Evolutionary conservation across 2,797 vertebrate species (phyloP).

Genomic region (Austrolebias charrua): DNA sequence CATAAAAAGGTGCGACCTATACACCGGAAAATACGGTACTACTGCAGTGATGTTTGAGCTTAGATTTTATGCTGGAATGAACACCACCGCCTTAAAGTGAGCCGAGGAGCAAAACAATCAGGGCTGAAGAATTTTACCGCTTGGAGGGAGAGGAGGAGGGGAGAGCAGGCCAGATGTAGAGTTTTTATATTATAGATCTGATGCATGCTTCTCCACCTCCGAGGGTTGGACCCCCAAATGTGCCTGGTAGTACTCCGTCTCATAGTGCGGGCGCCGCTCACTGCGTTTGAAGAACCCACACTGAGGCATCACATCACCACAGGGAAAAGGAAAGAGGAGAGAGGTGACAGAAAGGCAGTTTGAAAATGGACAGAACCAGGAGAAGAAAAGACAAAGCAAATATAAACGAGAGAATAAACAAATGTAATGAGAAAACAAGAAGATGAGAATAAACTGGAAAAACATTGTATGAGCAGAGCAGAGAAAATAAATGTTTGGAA

Average conservation of each 20-base stretch:
- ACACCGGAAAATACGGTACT: too few relatives aligned
- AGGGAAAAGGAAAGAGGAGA: constrained; percentile 11
- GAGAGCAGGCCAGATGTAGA: constrained; percentile 72
- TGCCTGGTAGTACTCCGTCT: constrained; percentile 88
- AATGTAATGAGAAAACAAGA: constrained; percentile 33
- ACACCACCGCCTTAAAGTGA: constrained; percentile 47
- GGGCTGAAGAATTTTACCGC: constrained; percentile 69
- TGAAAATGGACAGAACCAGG: constrained; percentile 13
- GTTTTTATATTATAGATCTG: constrained; percentile 74
- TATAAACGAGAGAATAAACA: not conserved
- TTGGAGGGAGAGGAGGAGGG: constrained; percentile 68
- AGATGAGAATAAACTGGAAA: constrained; percentile 38
- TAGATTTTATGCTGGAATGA: constrained; percentile 33
- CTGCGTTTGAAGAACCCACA: constrained; percentile 92
- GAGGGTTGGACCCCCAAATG: constrained; percentile 89
- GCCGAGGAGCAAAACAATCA: constrained; percentile 32
- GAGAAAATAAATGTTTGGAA: constrained; percentile 24
- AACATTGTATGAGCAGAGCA: constrained; percentile 34
- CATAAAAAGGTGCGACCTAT: too few relatives aligned
- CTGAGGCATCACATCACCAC: constrained; percentile 68
- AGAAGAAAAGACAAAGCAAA: constrained; percentile 28
- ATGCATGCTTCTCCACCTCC: constrained; percentile 84
- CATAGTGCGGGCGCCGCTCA: constrained; percentile 79
- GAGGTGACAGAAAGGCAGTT: constrained; percentile 23
- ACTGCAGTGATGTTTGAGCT: not conserved